Evolutionary conservation across 2,888 invertebrate genomes (phyloP), one percentile per base, ranked within the genome.

Genomic region (Cantharis lateralis): DNA sequence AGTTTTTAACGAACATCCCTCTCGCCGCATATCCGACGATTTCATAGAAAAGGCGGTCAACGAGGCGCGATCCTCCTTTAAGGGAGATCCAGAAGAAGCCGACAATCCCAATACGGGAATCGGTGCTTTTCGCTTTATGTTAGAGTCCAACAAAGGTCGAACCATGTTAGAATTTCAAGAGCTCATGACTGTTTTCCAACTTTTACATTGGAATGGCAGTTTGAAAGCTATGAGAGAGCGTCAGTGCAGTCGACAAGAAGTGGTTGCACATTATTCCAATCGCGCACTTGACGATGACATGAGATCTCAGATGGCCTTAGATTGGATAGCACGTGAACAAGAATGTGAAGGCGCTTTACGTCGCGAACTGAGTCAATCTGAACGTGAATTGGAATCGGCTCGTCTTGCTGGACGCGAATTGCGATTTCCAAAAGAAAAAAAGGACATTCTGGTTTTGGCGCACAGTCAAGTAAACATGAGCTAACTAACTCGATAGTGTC

Each of bases 81-180:
- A 95, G 71, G 93, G 92, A 7, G 89, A 89, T 77, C 85, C 88
- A 80, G 91, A 90, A 73, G 87, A 90, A 73, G 91, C 91, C 79
- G 92, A 93, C 84, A 92, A 93, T 84, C 92, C 93, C 18, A 93
- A 93, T 83, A 93, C 93, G 66, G 93, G 93, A 68, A 93, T 93
- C 71, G 93, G 93, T 48, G 93, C 93, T 28, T 93, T 93, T 85
- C 93, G 94, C 85, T 93, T 93, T 85, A 93, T 93, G 93, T 88
- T 93, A 82, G 93, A 92, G 89, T 92, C 92, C 32, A 96, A 95
- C 88, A 97, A 96, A 82, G 97, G 97, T 11, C 93, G 96, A 81
- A 97, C 97, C 72, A 97, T 98, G 97, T 90, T 98, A 81, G 97
- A 98, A 88, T 98, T 97, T 90, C 97, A 98, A 89, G 97, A 98